These are phyloP conservation scores for Capitulum mitella DNA, from an alignment of 2,888 invertebrate species.

Conservation along the genomic window DNA sequence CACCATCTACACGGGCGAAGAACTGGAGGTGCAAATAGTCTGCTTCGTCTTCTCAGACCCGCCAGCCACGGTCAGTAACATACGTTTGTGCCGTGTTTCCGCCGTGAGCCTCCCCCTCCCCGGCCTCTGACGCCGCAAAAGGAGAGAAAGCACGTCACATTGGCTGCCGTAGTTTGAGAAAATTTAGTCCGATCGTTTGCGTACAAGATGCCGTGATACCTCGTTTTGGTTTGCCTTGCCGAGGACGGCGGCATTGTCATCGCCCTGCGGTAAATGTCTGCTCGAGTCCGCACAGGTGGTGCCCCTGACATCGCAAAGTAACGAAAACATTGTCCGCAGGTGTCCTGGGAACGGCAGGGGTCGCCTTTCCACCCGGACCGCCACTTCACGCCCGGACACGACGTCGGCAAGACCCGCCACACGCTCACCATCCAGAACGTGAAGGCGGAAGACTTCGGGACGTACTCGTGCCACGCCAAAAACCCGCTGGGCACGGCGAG, in stretches of 20 bases:
- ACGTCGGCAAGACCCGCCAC: conserved; percentile 44
- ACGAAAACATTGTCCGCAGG: conserved; percentile 50
- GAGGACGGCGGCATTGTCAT: too few relatives aligned
- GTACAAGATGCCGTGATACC: too few relatives aligned
- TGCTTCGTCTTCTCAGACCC: conserved; percentile 48
- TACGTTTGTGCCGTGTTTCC: too few relatives aligned
- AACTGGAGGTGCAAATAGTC: conserved; percentile 44
- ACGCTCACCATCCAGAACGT: conserved; percentile 58
- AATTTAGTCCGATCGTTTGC: too few relatives aligned
- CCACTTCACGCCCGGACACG: conserved; percentile 32
- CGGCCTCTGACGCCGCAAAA: too few relatives aligned
- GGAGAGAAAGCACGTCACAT: too few relatives aligned
- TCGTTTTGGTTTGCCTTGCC: too few relatives aligned
- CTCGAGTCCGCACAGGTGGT: too few relatives aligned
- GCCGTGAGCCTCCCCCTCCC: too few relatives aligned
- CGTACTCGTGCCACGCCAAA: conserved; percentile 64
- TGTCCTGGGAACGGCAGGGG: conserved; percentile 64
- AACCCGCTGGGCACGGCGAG: conserved; percentile 60
- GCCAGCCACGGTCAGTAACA: conserved; percentile 41
- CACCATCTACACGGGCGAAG: conserved; percentile 45
- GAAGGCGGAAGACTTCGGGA: conserved; percentile 62
- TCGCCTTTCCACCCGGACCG: conserved; percentile 60
- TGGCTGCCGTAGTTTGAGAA: too few relatives aligned
- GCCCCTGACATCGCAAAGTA: too few relatives aligned
- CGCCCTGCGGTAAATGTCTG: too few relatives aligned